These are phyloP conservation scores for Gulo gulo DNA, from an alignment of 2,113 vertebrate genomes.

Conservation along the genomic window DNA sequence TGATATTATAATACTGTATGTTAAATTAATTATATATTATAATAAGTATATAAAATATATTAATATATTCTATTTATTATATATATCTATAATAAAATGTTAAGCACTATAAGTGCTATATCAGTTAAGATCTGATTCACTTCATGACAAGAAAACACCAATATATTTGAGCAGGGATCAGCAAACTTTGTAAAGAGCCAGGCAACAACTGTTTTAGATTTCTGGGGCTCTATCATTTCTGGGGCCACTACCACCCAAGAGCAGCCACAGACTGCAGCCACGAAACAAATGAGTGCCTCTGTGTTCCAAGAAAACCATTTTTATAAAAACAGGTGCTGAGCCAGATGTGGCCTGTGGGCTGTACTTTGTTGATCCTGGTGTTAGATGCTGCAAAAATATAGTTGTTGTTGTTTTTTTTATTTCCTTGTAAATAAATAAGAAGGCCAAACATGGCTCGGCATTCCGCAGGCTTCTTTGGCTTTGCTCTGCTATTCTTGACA, in stretches of 20 bases:
- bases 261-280: not conserved
- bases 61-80: not conserved
- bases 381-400: not conserved
- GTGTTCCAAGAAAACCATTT: not conserved
- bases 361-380: not conserved
- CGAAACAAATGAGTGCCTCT: not conserved
- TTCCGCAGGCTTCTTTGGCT: not conserved
- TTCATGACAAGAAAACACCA: not conserved
- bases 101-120: not conserved
- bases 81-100: not conserved
- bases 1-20: not conserved
- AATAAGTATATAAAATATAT: not conserved
- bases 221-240: not conserved
- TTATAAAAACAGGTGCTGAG: not conserved
- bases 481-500: not conserved
- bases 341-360: not conserved
- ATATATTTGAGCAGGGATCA: not conserved
- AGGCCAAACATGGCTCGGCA: not conserved
- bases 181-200: not conserved
- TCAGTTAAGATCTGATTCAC: not conserved
- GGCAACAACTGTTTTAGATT: not conserved
- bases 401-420: not conserved
- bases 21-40: not conserved
- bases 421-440: not conserved
- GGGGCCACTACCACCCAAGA: not conserved